Evolutionary conservation across 2,888 invertebrate genomes (phyloP).

Genomic region (Rhynchonema sp.): DNA sequence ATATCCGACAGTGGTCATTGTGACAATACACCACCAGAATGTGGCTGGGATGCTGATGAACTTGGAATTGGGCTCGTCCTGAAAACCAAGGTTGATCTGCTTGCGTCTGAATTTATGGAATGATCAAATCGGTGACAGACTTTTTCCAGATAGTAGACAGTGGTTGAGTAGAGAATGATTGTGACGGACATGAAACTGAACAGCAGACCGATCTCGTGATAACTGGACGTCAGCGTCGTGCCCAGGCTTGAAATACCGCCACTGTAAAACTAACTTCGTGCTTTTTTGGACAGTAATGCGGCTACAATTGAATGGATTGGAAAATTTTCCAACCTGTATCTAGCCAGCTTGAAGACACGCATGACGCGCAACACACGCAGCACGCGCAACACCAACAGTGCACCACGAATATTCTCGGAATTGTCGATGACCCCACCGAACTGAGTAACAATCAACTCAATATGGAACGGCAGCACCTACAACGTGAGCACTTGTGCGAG

Average conservation of each 20-base stretch:
- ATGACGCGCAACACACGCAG: background rate
- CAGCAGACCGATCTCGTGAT: background rate
- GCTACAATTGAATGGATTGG: background rate
- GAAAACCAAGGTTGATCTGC: no score
- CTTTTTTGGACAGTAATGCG: background rate
- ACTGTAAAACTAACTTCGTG: background rate
- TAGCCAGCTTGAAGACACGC: background rate
- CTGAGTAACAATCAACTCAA: background rate
- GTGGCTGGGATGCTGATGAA: background rate
- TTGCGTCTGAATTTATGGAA: no score
- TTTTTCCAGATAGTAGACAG: background rate
- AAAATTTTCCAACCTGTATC: background rate
- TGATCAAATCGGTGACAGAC: background rate
- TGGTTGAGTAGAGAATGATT: background rate
- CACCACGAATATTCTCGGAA: background rate
- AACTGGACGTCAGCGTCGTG: background rate
- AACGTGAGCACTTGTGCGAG: no score
- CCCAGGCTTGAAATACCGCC: background rate
- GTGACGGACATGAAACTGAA: background rate
- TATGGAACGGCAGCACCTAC: background rate
- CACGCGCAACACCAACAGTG: background rate
- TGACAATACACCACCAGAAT: constrained; percentile 1
- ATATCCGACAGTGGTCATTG: background rate
- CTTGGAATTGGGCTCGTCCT: background rate
- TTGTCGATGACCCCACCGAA: background rate